Percentiles rank a stretch among this genome's conserved stretches.
These are phyloP conservation scores for Drosophila limbata DNA, from an alignment of 2,888 invertebrate genomes.

Conservation along the genomic window DNA sequence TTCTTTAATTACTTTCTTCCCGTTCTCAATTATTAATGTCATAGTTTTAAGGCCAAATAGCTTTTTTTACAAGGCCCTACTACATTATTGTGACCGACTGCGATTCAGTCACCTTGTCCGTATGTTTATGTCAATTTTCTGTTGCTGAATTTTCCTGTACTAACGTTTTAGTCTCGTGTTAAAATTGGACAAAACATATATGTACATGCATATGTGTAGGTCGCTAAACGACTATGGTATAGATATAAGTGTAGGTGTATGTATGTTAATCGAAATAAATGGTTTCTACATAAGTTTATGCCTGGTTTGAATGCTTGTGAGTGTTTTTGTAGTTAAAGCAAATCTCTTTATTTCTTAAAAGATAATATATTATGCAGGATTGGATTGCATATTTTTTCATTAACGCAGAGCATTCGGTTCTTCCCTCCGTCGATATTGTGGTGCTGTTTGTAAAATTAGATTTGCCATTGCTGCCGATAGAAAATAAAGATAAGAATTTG, in stretches of 20 bases:
- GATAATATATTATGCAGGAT: constrained; percentile 51
- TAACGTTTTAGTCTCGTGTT: constrained; percentile 60
- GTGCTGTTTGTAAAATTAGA: constrained; percentile 54
- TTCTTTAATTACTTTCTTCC: constrained; percentile 40
- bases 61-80: constrained; percentile 45
- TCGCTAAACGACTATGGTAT: constrained; percentile 45
- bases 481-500: constrained; percentile 67
- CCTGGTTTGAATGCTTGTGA: constrained; percentile 62
- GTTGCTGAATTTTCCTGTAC: constrained; percentile 38
- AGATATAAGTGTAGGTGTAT: constrained; percentile 19
- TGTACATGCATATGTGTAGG: constrained; percentile 47
- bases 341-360: constrained; percentile 69
- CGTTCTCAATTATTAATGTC: constrained; percentile 40
- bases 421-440: constrained; percentile 32
- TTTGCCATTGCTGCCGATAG: constrained; percentile 65
- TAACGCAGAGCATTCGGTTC: constrained; percentile 24
- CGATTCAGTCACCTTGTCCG: constrained; percentile 28
- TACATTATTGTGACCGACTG: constrained; percentile 41
- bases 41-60: constrained; percentile 57
- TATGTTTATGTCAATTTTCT: constrained; percentile 42
- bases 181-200: constrained; percentile 69
- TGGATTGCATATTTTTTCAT: constrained; percentile 29
- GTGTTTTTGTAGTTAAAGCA: constrained; percentile 62
- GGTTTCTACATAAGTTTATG: constrained; percentile 63
- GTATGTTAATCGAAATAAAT: constrained; percentile 51